Base-by-base conservation (phyloP, 2,113 vertebrate genomes). In the Physeter macrocephalus region DNA sequence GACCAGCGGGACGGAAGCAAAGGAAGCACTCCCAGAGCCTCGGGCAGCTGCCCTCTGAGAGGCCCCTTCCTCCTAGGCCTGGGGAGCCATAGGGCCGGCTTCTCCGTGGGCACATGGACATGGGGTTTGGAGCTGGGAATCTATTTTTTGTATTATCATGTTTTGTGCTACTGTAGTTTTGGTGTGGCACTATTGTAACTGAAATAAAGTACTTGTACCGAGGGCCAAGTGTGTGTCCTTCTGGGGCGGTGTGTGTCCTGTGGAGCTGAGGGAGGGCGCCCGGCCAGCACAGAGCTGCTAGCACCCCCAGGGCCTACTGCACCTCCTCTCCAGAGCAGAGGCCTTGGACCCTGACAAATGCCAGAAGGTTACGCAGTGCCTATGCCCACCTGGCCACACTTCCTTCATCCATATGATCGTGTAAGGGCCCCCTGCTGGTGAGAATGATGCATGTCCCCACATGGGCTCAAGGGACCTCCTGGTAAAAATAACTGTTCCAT, bases 201-300 rank as follows among this genome's bases (percentile, higher is more conserved):
- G 96, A 97, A 98, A 98, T 98, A 98, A 99, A 99, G 97, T 97
- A 95, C 98, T 98, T 98, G 95, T 98, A 97, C 96, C 18, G 5
- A 66, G 88, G 3, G n/a, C n/a, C 31, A 25, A 31, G 72, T 31
- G 77, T 92, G 43, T 54, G 71, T 59, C n/a, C 11, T 80, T 82
- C 61, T 31, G 11, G n/a, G 52, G n/a, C 18, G 7, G 13, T 49
- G n/a, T 71, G 57, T 39, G 17, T 62, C 8, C 87, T 36, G 8
- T 36, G 69, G 3, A 34, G 23, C 46, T 2, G 0, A 1, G 21
- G 64, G 59, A 57, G 18, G 36, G 3, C 7, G 10, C 57, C 17
- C 0, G 5, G 41, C 77, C 29, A 25, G 39, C 62, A n/a, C 82
- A 46, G 72, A 61, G 8, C 39, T 20, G 15, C 39, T 18, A 0